These are phyloP conservation scores for Geococcyx californianus DNA, from an alignment of 2,113 vertebrate species.

Conservation along the genomic window DNA sequence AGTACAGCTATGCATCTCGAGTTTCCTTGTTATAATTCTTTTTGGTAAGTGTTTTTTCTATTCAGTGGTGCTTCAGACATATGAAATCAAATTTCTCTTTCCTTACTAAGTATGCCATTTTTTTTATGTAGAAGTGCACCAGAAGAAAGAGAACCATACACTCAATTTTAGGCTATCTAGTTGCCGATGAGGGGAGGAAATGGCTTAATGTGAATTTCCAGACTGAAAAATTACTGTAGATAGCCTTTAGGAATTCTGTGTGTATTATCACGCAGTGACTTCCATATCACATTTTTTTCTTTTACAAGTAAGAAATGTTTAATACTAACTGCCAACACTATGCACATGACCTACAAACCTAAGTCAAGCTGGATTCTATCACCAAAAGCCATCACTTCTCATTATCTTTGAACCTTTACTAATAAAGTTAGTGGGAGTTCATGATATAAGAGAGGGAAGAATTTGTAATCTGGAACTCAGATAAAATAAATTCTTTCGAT, in stretches of 20 bases:
- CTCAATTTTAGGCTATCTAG: not conserved
- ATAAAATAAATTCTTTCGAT: not conserved
- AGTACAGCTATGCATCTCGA: accelerated
- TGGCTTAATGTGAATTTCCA: not conserved
- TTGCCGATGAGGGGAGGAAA: not conserved
- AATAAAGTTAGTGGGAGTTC: not conserved
- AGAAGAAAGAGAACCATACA: not conserved
- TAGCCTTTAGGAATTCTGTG: not conserved
- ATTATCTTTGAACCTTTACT: not conserved
- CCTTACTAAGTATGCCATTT: not conserved
- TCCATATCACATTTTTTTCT: not conserved
- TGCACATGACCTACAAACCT: not conserved
- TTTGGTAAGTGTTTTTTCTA: not conserved
- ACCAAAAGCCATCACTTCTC: not conserved
- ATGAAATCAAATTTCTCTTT: not conserved
- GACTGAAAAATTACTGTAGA: not conserved
- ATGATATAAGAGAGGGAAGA: not conserved
- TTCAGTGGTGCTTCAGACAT: not conserved
- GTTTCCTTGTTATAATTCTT: not conserved
- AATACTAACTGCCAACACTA: not conserved
- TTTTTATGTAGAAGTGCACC: not conserved
- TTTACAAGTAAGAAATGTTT: not conserved
- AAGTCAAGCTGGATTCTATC: not conserved
- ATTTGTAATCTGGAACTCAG: not conserved
- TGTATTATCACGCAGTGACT: not conserved